Evolutionary conservation across 2,888 invertebrate genomes (phyloP), one percentile per base, ranked within the genome.

Genomic region (Nemotelus pantherinus): DNA sequence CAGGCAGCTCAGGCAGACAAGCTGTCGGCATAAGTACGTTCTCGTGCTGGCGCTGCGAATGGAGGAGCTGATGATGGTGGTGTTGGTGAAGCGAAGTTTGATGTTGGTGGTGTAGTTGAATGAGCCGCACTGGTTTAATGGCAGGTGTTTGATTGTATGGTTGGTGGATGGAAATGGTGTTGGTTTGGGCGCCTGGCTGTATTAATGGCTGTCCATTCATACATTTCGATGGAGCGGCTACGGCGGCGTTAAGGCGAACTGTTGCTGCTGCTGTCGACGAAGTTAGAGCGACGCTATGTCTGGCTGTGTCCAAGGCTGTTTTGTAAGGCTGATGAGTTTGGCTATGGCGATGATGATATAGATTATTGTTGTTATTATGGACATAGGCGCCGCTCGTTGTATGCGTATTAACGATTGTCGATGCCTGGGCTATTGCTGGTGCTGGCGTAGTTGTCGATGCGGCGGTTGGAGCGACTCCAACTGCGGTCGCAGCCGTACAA

Each of bases 201-300:
- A 65, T 48, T 71, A 63, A 25, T 53, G 76, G 48, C 79, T 39
- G 47, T n/a, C 77, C 77, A 79, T 79, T 78, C 77, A 79, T 76
- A 70, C 79, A 79, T 68, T 79, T 79, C 58, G 77, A 57, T 45
- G 77, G 77, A 55, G 78, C 76, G 47, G n/a, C 44, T n/a, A 55
- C 60, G 47, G 76, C 63, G 63, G 55, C 65, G 25, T n/a, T 48
- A 5, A 72, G 71, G 45, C 58, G 71, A 63, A 60, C 63, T 44
- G 74, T 74, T 57, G 71, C 10, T 57, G 58, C 45, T 10, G 76
- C 48, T 60, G 78, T 25, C 77, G 78, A 77, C 77, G 65, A 50
- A 65, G 53, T 41, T 39, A 80, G 65, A 81, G 82, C 84, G 85
- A 83, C 85, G 83, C 82, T 83, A 78, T 83, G 82, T 81, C 82